Percentiles rank a stretch among this genome's conserved stretches.
Evolutionary conservation across 2,797 vertebrate species (phyloP).

Genomic region (Acrocephalus scirpaceus): DNA sequence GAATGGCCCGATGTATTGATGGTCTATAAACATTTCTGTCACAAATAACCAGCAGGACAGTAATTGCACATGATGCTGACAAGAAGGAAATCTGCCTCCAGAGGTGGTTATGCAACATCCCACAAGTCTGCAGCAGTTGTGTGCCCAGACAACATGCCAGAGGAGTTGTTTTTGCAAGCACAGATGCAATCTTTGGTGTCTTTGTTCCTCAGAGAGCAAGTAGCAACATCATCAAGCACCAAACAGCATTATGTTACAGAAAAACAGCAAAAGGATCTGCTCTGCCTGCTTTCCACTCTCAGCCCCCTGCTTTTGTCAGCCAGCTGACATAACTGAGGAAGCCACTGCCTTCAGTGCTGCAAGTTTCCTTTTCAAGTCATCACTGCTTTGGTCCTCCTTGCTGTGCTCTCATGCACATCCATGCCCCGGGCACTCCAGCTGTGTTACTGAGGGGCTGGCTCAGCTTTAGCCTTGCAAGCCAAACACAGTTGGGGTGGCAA

Average conservation of each 20-base stretch:
- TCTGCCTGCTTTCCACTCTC: neutral
- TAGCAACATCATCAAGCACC: neutral
- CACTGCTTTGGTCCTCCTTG: neutral
- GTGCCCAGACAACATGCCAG: neutral
- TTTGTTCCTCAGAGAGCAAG: constrained; percentile 9
- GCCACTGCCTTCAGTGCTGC: neutral
- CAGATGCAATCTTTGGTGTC: constrained; percentile 23
- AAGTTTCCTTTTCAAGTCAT: neutral
- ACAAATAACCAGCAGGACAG: constrained; percentile 68
- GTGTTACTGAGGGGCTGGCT: neutral
- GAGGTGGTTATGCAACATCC: constrained; percentile 50
- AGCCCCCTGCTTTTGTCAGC: neutral
- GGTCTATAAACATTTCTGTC: constrained; percentile 80
- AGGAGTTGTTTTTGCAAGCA: neutral
- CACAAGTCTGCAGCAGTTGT: neutral
- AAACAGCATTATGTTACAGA: neutral
- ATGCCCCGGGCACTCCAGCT: neutral
- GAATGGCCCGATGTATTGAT: constrained; percentile 40
- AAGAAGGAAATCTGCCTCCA: constrained; percentile 61
- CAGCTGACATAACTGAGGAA: neutral
- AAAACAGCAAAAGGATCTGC: neutral
- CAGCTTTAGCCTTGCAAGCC: neutral
- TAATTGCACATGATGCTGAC: constrained; percentile 42
- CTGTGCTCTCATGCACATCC: accelerated
- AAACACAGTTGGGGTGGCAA: neutral